phyloP scores from a whole-genome alignment of 2,797 vertebrate genomes.

The Oophaga sylvatica region DNA sequence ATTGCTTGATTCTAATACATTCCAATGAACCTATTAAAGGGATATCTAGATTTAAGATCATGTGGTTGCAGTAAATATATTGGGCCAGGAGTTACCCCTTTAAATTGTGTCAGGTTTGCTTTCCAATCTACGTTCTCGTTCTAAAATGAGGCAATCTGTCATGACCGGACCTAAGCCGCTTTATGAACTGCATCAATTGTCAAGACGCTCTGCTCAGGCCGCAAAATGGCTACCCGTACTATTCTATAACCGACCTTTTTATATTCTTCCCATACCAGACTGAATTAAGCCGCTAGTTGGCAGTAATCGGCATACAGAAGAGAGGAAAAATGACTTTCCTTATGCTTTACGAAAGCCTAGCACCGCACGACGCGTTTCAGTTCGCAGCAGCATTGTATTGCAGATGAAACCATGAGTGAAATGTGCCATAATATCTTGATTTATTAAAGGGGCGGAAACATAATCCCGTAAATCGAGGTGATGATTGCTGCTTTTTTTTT shows the following conservation, averaged over 20 bases:
- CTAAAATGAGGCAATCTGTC: neutral
- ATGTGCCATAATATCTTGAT: neutral
- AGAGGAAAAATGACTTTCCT: constrained; percentile 7
- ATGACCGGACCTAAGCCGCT: neutral
- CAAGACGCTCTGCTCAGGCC: neutral
- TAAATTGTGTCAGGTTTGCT: neutral
- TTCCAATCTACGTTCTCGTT: neutral
- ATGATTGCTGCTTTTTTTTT: neutral
- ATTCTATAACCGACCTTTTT: constrained; percentile 6
- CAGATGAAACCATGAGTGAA: neutral
- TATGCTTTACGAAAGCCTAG: neutral
- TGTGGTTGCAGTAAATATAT: neutral
- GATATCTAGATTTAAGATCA: neutral
- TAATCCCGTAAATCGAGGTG: neutral
- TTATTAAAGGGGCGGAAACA: constrained; percentile 11
- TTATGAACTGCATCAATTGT: neutral
- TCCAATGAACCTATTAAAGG: neutral
- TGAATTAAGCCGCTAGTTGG: constrained; percentile 11
- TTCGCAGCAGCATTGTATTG: neutral
- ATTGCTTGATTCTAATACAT: neutral
- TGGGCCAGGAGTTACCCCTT: neutral
- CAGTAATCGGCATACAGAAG: neutral
- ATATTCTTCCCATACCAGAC: neutral
- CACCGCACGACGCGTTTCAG: neutral
- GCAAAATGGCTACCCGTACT: neutral